Percentiles rank a stretch among this genome's conserved stretches.
Conservation (phyloP, 2,113 vertebrate species). For the Micronycteris hirsuta region DNA sequence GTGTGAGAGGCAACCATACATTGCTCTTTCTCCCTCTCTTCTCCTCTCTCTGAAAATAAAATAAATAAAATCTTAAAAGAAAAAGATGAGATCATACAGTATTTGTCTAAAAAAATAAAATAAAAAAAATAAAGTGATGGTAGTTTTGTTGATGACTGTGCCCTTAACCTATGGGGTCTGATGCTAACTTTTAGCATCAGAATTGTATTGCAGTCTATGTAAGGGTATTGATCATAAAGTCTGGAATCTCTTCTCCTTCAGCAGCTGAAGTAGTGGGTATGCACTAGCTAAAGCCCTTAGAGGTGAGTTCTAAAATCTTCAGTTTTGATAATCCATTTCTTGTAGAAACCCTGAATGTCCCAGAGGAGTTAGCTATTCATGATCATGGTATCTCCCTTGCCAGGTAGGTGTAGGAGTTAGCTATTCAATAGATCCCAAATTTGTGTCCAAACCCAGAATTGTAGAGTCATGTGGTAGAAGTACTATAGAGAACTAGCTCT, state of each 20-base stretch:
- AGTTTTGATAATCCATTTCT: background rate
- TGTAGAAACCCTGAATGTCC: background rate
- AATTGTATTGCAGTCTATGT: background rate
- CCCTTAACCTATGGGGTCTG: background rate
- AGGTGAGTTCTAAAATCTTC: background rate
- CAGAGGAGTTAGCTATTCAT: background rate
- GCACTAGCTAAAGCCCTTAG: background rate
- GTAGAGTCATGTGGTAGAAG: background rate
- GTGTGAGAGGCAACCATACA: no score
- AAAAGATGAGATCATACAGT: no score
- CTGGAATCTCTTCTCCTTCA: background rate
- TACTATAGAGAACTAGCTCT: background rate
- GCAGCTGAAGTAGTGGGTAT: background rate
- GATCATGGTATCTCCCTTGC: no score
- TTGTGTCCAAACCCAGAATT: background rate
- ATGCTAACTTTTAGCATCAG: background rate
- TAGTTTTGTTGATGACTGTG: background rate
- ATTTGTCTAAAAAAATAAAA: no score
- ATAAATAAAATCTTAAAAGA: no score
- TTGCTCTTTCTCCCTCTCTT: no score
- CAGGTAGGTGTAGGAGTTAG: background rate
- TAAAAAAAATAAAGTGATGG: background rate
- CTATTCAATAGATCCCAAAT: background rate
- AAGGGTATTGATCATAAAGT: background rate
- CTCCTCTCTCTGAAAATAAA: no score